phyloP scores from a whole-genome alignment of 2,113 vertebrate species.

The Pithys albifrons region DNA sequence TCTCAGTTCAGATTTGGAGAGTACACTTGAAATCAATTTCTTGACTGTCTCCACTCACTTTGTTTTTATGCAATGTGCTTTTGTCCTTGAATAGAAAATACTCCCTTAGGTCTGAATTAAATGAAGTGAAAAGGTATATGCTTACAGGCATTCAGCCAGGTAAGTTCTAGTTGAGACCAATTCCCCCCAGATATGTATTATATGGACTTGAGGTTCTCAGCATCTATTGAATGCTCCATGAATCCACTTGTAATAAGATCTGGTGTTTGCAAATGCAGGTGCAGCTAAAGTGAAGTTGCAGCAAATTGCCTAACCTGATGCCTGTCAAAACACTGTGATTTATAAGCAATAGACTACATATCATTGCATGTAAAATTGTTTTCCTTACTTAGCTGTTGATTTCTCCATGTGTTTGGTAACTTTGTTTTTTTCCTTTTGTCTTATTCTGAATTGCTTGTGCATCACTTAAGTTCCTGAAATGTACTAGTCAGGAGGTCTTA shows the following conservation, averaged over 20 bases:
- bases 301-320: not conserved
- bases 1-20: not conserved
- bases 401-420: not conserved
- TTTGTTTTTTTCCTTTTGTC: not conserved
- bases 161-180: not conserved
- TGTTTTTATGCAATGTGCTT: not conserved
- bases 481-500: not conserved
- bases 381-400: not conserved
- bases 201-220: not conserved
- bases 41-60: not conserved
- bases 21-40: not conserved
- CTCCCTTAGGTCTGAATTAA: not conserved
- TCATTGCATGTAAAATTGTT: not conserved
- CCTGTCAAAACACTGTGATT: not conserved
- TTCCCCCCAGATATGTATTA: accelerated
- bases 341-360: not conserved
- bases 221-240: not conserved
- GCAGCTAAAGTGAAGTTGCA: not conserved
- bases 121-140: not conserved
- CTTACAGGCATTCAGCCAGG: not conserved
- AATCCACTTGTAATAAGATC: not conserved
- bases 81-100: not conserved
- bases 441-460: not conserved
- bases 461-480: not conserved
- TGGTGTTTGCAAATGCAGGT: not conserved